Base-by-base conservation (phyloP, 2,797 vertebrate genomes). In the Xenops minutus region DNA sequence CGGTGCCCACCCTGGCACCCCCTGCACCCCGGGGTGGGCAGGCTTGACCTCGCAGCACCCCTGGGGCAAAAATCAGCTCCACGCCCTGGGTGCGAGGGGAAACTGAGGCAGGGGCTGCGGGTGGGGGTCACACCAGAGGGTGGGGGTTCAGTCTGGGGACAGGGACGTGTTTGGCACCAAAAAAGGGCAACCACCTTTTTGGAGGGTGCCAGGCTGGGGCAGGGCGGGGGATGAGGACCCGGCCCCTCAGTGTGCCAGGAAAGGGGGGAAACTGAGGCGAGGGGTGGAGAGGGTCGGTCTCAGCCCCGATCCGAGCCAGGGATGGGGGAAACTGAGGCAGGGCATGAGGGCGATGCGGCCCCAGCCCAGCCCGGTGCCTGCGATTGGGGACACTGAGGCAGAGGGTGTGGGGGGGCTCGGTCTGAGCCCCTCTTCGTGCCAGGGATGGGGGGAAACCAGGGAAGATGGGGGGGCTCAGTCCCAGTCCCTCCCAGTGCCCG, bases 91-190 rank as follows among this genome's bases (percentile, higher is more conserved):
- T 56, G 39, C 0, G 7, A 19, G 32, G 66, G 63, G 81, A 64
- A 85, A 73, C 76, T 73, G 34, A 76, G 36, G 61, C 59, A 73
- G 52, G 32, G n/a, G 7, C 9, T 26, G 74, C 27, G 66, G 56
- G n/a, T n/a, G n/a, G 23, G 41, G 34, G 10, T 43, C 66, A 4
- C 58, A 20, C 1, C 0, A 26, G 12, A 27, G 32, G 27, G 9
- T 30, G 49, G 21, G 37, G 67, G 32, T 0, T 20, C 44, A 3
- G 15, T 8, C 2, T 10, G 85, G 39, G 37, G 30, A 12, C 39
- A n/a, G 41, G 30, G 22, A 20, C 9, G 1, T 2, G 36, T 5
- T 22, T 0, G 4, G 32, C 27, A 32, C 37, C 18, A 1, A 7
- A 3, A 20, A 2, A 24, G 13, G 32, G 39, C 8, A 34, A 2